Percentiles rank a stretch among this genome's conserved stretches.
phyloP scores from a whole-genome alignment of 1,140 invertebrate genomes.

The Drosophila burlai region DNA sequence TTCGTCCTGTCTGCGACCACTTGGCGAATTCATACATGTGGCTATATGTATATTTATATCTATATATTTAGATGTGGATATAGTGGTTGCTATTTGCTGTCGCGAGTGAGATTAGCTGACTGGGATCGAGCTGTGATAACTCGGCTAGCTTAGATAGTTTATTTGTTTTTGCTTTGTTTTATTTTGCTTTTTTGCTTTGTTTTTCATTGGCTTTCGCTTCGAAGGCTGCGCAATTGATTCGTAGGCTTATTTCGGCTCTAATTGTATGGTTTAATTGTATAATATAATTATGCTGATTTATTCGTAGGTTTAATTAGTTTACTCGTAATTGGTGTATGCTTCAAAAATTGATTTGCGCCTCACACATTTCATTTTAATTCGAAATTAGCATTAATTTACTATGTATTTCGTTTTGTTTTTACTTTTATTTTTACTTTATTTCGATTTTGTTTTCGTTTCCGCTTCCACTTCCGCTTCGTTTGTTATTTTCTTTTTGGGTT shows the following conservation, averaged over 20 bases:
- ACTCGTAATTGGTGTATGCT: constrained; percentile 74
- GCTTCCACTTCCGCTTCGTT: constrained; percentile 13
- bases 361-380: constrained; percentile 15
- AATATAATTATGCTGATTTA: constrained; percentile 49
- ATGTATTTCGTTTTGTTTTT: constrained; percentile 19
- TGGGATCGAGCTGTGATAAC: constrained; percentile 44
- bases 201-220: constrained; percentile 41
- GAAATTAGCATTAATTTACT: constrained; percentile 41
- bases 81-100: constrained; percentile 49
- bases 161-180: constrained; percentile 1
- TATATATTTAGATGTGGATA: constrained; percentile 32
- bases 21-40: constrained; percentile 29
- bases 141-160: constrained; percentile 20
- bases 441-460: constrained; percentile 21
- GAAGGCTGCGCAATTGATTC: constrained; percentile 67
- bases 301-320: constrained; percentile 53
- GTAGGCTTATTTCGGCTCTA: constrained; percentile 53
- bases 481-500: constrained; percentile 6
- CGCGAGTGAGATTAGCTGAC: constrained; percentile 54
- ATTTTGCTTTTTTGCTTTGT: background rate
- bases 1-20: constrained; percentile 15
- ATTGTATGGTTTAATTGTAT: constrained; percentile 42
- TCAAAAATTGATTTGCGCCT: constrained; percentile 61
- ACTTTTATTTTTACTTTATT: background rate
- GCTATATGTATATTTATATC: constrained; percentile 37